Evolutionary conservation across 2,113 vertebrate genomes (phyloP), one percentile per base, ranked within the genome.

Genomic region (Catharus fuscescens): DNA sequence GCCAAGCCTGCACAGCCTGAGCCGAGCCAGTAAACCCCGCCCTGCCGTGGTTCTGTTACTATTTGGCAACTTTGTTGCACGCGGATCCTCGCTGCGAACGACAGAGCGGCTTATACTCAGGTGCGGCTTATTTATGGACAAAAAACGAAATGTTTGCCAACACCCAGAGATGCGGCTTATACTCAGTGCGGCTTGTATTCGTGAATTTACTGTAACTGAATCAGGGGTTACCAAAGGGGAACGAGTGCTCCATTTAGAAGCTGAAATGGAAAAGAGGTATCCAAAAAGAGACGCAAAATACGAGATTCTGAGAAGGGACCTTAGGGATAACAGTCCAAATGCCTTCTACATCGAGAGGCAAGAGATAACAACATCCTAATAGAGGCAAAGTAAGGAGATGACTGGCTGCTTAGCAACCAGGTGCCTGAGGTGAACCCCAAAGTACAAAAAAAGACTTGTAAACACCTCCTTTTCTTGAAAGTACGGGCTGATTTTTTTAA

Each of bases 321-420:
- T 72, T 29, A 48, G 59, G 83, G 65, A 54, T 88, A 79, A 54
- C 26, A 70, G 20, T 60, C 52, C 53, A 72, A 48, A 76, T 67
- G 70, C 31, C 16, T 57, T 66, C 29, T 64, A 10, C 15, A 8
- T 72, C 31, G 21, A 52, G 66, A 80, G 26, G 34, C 54, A 67
- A 45, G 70, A 56, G 59, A 61, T 53, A 87, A 61, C 25, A 50
- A 54, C n/a, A 42, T 72, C 20, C 36, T 88, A 73, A 77, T 38
- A 42, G 77, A 72, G 44, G 38, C 50, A 70, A 86, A 87, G 38
- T 16, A 34, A 45, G 59, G 57, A 59, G 44, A 62, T 81, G 76
- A 54, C 32, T 6, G 2, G 54, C 73, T 95, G 81, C 91, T 91
- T 86, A 95, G 79, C 76, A 94, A 86, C 74, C 69, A 78, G 67